Conservation (phyloP, 2,113 vertebrate genomes). For the Trochalopteron elliotii region DNA sequence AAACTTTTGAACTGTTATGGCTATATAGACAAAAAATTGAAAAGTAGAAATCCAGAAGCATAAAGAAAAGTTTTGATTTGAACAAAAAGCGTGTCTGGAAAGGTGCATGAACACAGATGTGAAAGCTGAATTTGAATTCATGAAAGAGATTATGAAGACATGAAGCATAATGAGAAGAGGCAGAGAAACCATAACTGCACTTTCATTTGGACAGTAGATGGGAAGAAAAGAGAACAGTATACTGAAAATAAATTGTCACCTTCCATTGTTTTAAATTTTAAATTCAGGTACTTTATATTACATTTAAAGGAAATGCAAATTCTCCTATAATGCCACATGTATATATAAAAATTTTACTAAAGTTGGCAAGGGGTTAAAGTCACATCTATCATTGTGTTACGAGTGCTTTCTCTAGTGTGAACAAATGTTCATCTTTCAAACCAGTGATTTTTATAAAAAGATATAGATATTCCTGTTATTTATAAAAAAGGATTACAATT, state of each 20-base stretch:
- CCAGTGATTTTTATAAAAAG: background rate
- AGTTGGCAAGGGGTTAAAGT: background rate
- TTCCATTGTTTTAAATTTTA: background rate
- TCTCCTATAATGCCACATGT: background rate
- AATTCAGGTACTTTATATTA: background rate
- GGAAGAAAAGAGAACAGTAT: background rate
- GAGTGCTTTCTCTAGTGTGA: background rate
- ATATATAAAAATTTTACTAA: background rate
- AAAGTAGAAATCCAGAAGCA: background rate
- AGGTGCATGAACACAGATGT: background rate
- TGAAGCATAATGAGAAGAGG: background rate
- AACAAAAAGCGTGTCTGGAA: background rate
- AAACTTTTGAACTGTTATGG: background rate
- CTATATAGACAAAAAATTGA: background rate
- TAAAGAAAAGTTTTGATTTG: background rate
- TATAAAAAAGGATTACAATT: background rate
- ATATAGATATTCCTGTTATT: background rate
- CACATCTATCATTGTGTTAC: background rate
- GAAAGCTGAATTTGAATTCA: background rate
- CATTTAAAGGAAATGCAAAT: background rate
- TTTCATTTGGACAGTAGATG: background rate
- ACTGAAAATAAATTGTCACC: background rate
- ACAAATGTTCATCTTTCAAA: background rate
- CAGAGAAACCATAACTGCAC: background rate
- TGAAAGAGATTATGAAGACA: background rate